Evolutionary conservation across 1,140 invertebrate genomes (phyloP), one percentile per base, ranked within the genome.

Genomic region (Mactra quadrangularis): DNA sequence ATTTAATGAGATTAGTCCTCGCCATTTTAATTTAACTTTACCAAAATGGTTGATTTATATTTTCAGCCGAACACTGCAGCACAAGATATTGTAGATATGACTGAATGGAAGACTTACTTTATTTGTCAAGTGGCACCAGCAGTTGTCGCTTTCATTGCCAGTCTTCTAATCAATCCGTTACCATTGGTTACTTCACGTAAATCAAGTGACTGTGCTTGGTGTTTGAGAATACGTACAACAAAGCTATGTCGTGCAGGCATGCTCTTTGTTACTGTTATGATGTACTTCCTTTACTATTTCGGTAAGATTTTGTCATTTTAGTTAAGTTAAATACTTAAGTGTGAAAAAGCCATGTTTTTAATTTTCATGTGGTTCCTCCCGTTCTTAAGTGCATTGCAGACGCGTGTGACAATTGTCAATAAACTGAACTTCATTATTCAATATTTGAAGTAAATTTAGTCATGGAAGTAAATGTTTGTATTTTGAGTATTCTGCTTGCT

Each of bases 261-360:
- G 76, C 64, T 79, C 7, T 45, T 79, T 1, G 17, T 79, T 0
- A 25, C 66, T 4, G 15, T 79, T 3, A 25, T 15, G 9, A 47
- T 70, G 1, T 79, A 79, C 35, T 79, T 68, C 64, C 17, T 79
- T 1, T 79, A 79, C 25, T 79, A 79, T 57, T 35, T 79, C 19
- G 76, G 76, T 79, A 68, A 55, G 33, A 33, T 17, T 29, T 35
- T 55, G 60, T 31, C 38, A 60, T 31, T 60, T 15, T 15, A 22
- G 27, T 22, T 22, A 60, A 1, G 19, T 15, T 60, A 17, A 27
- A 60, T 1, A 17, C 17, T 19, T 66, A 25, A n/a, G n/a, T n/a
- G n/a, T 25, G 22, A 60, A 60, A 7, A 60, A 22, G 57, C 22
- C 25, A 25, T n/a, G n/a, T 53, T 19, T 60, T 60, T 60, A 60